Evolutionary conservation across 1,140 invertebrate genomes (phyloP).

Genomic region (Trachymyrmex septentrionalis): DNA sequence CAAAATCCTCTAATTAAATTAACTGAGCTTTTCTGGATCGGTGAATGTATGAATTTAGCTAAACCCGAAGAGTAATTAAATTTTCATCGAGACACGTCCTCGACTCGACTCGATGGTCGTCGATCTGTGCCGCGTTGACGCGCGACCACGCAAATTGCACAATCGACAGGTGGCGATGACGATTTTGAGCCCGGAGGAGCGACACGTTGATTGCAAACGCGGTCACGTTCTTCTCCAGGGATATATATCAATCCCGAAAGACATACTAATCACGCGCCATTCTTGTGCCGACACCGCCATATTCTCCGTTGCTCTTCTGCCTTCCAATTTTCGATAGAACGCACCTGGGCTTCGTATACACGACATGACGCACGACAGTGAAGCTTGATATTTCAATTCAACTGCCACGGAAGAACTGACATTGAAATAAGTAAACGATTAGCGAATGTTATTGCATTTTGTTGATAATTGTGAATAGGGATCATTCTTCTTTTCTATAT

Average conservation of each 20-base stretch:
- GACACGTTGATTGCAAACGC: slow-evolving; percentile 71
- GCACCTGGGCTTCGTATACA: slow-evolving; percentile 56
- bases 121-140: slow-evolving; percentile 67
- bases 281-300: slow-evolving; percentile 67
- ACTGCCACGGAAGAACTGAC: slow-evolving; percentile 5
- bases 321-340: slow-evolving; percentile 73
- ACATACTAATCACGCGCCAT: slow-evolving; percentile 75
- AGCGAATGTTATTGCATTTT: neutral
- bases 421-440: neutral
- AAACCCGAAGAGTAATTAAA: slow-evolving; percentile 66
- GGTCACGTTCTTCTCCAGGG: slow-evolving; percentile 68
- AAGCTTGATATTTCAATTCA: slow-evolving; percentile 71
- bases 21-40: neutral
- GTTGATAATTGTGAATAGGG: neutral
- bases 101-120: slow-evolving; percentile 46
- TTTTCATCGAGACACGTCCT: slow-evolving; percentile 67
- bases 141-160: slow-evolving; percentile 69
- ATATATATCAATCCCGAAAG: slow-evolving; percentile 74
- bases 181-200: slow-evolving; percentile 64
- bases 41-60: slow-evolving; percentile 31
- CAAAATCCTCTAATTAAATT: slow-evolving; percentile 10
- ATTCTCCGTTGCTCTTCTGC: slow-evolving; percentile 58
- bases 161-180: slow-evolving; percentile 75
- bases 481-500: neutral
- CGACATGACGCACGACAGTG: slow-evolving; percentile 30